A percentile compares a stretch with the other conserved stretches of the same genome.
phyloP scores from a whole-genome alignment of 1,140 invertebrate genomes.

The Metopolophium dirhodum region DNA sequence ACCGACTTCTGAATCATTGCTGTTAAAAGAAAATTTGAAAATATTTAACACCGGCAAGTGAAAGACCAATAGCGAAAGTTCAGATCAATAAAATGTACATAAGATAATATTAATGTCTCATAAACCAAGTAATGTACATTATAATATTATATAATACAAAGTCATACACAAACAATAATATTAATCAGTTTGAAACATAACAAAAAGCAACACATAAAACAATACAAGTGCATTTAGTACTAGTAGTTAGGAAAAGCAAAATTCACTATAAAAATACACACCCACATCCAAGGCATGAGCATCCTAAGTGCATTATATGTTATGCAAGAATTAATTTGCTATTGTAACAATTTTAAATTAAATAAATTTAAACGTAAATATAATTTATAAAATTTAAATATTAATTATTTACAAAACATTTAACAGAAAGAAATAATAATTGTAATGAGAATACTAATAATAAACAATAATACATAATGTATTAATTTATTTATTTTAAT shows the following conservation, averaged over 20 bases:
- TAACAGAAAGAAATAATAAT: background rate
- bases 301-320: background rate
- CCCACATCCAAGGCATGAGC: background rate
- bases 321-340: background rate
- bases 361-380: background rate
- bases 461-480: background rate
- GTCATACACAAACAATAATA: no score
- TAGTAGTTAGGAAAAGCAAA: background rate
- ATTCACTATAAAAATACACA: background rate
- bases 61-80: constrained; percentile 5
- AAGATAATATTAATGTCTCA: background rate
- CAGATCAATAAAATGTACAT: background rate
- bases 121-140: background rate
- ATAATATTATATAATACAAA: no score
- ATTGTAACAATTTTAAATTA: background rate
- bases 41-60: constrained; percentile 4
- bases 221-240: background rate
- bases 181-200: background rate
- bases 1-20: constrained; percentile 27
- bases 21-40: constrained; percentile 31
- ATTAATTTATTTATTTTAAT: background rate
- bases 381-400: background rate
- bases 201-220: background rate
- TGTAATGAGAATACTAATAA: background rate
- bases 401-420: background rate